Percentiles rank a stretch among this genome's conserved stretches.
Conservation (phyloP, 2,888 invertebrate genomes). For the Eudemis profundana region DNA sequence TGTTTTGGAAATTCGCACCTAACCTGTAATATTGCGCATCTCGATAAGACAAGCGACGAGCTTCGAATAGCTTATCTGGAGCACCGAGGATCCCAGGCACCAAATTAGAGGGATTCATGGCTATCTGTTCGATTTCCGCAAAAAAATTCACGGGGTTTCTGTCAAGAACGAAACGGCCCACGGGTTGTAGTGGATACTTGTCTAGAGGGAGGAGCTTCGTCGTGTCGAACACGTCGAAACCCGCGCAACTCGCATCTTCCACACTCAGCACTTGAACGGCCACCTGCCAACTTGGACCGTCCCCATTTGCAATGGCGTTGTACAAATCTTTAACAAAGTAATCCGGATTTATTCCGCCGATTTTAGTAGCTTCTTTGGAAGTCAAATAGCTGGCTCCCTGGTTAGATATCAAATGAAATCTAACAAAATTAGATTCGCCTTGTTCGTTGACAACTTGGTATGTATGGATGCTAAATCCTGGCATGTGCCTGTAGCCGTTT, state of each 20-base stretch:
- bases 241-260: conserved; percentile 89
- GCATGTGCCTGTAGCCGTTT: conserved; percentile 95
- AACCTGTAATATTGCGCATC: conserved; percentile 93
- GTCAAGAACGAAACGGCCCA: conserved; percentile 92
- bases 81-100: conserved; percentile 95
- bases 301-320: conserved; percentile 91
- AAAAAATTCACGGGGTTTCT: conserved; percentile 95
- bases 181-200: conserved; percentile 91
- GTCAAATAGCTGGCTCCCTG: conserved; percentile 92
- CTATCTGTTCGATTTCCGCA: conserved; percentile 94
- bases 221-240: conserved; percentile 95
- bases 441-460: conserved; percentile 92
- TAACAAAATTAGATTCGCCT: conserved; percentile 89
- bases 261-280: conserved; percentile 93
- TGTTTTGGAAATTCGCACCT: conserved; percentile 94
- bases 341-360: conserved; percentile 92
- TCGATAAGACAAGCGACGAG: conserved; percentile 91
- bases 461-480: conserved; percentile 96
- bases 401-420: conserved; percentile 95
- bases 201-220: conserved; percentile 92
- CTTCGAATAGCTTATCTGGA: conserved; percentile 94
- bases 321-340: conserved; percentile 93
- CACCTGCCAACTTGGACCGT: conserved; percentile 90
- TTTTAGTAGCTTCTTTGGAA: conserved; percentile 86
- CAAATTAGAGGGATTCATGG: conserved; percentile 93